A percentile compares a stretch with the other conserved stretches of the same genome.
These are phyloP conservation scores for Aphaenogaster ashmeadi DNA, from an alignment of 1,140 invertebrate species.

Conservation along the genomic window DNA sequence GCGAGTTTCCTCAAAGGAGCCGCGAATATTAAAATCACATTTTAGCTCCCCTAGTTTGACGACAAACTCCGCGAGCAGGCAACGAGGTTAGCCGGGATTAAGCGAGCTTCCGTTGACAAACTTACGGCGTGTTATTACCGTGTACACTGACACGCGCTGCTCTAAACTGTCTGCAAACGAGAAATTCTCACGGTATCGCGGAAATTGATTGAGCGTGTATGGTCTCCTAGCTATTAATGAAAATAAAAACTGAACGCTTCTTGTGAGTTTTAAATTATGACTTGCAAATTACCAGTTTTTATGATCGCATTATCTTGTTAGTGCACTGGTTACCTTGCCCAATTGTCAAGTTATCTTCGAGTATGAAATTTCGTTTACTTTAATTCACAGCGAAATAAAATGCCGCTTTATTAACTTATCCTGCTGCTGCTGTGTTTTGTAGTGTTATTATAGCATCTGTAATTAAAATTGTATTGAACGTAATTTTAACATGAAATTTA, in stretches of 20 bases:
- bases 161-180: constrained; percentile 62
- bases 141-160: constrained; percentile 54
- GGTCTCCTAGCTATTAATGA: neutral
- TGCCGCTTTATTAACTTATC: constrained; percentile 18
- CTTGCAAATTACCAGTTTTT: constrained; percentile 1
- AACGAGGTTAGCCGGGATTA: constrained; percentile 81
- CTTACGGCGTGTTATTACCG: constrained; percentile 60
- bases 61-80: constrained; percentile 75
- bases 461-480: neutral
- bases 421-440: neutral
- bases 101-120: constrained; percentile 76
- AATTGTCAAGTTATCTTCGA: neutral
- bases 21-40: constrained; percentile 85
- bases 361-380: constrained; percentile 20
- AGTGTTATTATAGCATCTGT: neutral
- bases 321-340: neutral
- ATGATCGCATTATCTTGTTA: constrained; percentile 8
- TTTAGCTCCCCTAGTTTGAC: constrained; percentile 78
- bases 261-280: neutral
- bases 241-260: neutral
- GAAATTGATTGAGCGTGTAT: constrained; percentile 19
- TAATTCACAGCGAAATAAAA: constrained; percentile 30
- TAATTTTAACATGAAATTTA: constrained; percentile 14
- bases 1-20: constrained; percentile 82
- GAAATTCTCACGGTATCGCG: constrained; percentile 65